Conservation (phyloP, 37 sponge, comb jelly and placozoan genomes). For the Crambe crambe region DNA sequence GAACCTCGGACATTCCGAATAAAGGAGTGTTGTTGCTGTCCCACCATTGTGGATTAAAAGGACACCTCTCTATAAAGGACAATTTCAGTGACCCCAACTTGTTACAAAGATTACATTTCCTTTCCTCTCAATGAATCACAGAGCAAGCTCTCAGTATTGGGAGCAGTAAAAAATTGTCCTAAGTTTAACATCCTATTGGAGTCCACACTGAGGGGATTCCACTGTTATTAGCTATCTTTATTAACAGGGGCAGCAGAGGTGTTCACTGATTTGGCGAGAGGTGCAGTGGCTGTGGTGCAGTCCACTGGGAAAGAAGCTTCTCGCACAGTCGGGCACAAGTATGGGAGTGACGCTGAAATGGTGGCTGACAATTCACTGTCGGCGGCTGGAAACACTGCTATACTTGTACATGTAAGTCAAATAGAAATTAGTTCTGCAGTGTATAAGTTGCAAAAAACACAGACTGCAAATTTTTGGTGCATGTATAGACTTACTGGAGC, state of each 20-base stretch:
- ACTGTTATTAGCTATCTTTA: too few species aligned
- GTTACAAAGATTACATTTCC: neutral
- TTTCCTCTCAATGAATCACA: too few species aligned
- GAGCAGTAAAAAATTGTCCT: too few species aligned
- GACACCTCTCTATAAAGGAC: neutral
- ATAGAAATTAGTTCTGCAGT: too few species aligned
- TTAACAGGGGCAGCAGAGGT: slow-evolving; percentile 57
- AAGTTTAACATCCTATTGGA: too few species aligned
- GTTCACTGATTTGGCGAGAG: slow-evolving; percentile 41
- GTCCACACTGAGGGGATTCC: too few species aligned
- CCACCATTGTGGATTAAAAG: neutral
- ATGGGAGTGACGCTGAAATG: slow-evolving; percentile 57
- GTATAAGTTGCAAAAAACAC: too few species aligned
- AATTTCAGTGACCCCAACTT: too few species aligned
- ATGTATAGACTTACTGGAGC: slow-evolving; percentile 64
- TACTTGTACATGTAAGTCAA: slow-evolving; percentile 29
- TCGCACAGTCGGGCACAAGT: slow-evolving; percentile 78
- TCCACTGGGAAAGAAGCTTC: slow-evolving; percentile 41
- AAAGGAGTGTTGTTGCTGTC: neutral
- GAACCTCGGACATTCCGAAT: too few species aligned
- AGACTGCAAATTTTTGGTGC: too few species aligned
- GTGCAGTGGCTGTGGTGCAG: slow-evolving; percentile 40
- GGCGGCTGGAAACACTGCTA: slow-evolving; percentile 42
- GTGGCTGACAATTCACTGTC: slow-evolving; percentile 50
- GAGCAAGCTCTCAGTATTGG: too few species aligned